Percentiles rank a stretch among this genome's conserved stretches.
Conservation (phyloP, 1,140 invertebrate genomes). For the Oncopodura yosiiana region DNA sequence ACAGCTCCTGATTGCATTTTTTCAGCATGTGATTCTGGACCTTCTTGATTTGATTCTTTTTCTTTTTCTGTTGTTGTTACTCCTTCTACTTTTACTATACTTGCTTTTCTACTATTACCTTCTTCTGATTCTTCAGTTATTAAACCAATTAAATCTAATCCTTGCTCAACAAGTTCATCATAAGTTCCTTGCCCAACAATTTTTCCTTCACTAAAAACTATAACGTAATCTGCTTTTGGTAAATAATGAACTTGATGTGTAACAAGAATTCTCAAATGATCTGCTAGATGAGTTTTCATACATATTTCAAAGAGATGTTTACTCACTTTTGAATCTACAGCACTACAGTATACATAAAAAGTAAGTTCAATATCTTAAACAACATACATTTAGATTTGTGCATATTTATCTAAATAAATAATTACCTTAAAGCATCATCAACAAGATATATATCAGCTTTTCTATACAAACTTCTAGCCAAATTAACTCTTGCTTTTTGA, state of each 20-base stretch:
- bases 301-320: not conserved
- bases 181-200: not conserved
- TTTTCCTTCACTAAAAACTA: not conserved
- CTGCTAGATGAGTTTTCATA: not conserved
- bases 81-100: not conserved
- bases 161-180: not conserved
- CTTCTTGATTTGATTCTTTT: not conserved
- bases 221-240: not conserved
- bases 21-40: slow-evolving; percentile 10
- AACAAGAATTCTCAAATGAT: not conserved
- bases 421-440: slow-evolving; percentile 36
- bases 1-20: slow-evolving; percentile 16
- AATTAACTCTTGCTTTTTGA: slow-evolving; percentile 15
- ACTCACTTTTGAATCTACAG: slow-evolving; percentile 2
- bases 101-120: slow-evolving; percentile 1
- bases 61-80: not conserved
- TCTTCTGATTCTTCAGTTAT: not conserved
- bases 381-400: too few relatives aligned
- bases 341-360: too few relatives aligned
- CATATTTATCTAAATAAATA: too few relatives aligned
- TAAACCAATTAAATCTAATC: not conserved
- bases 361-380: too few relatives aligned
- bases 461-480: not conserved
- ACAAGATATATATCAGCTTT: slow-evolving; percentile 7
- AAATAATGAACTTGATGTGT: not conserved